Evolutionary conservation across 2,888 invertebrate genomes (phyloP), one percentile per base, ranked within the genome.

Genomic region (Magallana nippona): DNA sequence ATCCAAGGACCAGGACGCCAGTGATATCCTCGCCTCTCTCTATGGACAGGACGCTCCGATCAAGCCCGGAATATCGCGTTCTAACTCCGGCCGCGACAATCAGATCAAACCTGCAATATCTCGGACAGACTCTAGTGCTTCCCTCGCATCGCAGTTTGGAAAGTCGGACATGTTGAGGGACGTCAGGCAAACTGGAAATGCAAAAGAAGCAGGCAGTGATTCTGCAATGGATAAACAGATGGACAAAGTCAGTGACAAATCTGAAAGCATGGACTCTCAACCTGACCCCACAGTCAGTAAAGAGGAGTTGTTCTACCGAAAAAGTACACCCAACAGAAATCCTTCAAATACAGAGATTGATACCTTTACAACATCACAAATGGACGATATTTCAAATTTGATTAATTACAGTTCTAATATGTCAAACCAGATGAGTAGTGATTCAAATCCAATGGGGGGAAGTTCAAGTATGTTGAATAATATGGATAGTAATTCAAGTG

Each of bases 81-180:
- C 83, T 17, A 19, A 55, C 55, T 55, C 83, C 3, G 19, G 19
- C 19, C 83, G 60, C n/a, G 83, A 58, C 77, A 44, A 55, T 15
- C 81, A 55, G 15, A 81, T 44, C 77, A 81, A 60, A n/a, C 19
- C 58, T 44, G 11, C 22, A 10, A 58, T 62, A n/a, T 44, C 57
- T 15, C 57, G 79, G 15, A 79, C 22, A 8, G 81, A 81, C 62
- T 81, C 81, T 11, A 82, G 63, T 10, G 55, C 55, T 15, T 79
- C 83, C 1, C 82, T 82, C 1, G 56, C 71, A 17, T 87, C 87
- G 17, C 87, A 86, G 82, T 87, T 87, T 71, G 84, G 86, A 10
- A 83, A 63, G 55, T 79, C 86, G 0, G 78, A 78, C 32, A 17
- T 84, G 17, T 58, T 86, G 10, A 56, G 79, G 81, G 32, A 83